Evolutionary conservation across 2,888 invertebrate genomes (phyloP), one percentile per base, ranked within the genome.

Genomic region (Parochlus steinenii): DNA sequence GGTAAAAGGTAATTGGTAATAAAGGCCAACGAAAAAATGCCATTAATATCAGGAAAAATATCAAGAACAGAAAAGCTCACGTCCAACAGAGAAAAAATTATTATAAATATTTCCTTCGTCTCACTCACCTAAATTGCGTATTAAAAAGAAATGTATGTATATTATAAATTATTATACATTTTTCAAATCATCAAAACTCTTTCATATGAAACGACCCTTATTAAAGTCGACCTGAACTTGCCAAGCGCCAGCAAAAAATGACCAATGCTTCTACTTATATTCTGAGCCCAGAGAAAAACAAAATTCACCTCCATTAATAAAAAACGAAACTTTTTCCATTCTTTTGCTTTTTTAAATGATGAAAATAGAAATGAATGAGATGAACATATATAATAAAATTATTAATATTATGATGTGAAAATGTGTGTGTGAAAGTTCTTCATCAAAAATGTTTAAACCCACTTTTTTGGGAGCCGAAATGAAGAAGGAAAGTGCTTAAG

Each of bases 181-280:
- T 33, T 33, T 33, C 33, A 33, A 33, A 33, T 33, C 33, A 33
- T 33, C 33, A 33, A 33, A n/a, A 33, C 18, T 33, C 33, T 33
- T 33, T 33, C 33, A 33, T 18, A 33, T 25, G 33, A 26, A 33
- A 33, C 26, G 33, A 33, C 33, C 33, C 27, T 33, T 33, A 16
- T 11, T 10, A 14, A 18, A 7, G n/a, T 30, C 14, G 6, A 6
- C 19, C 30, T 4, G 15, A 6, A 28, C 14, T 14, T 6, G 8
- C 4, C n/a, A n/a, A 7, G 7, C 6, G 30, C 19, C 8, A 30
- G 17, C 17, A 18, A 11, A 20, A 15, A 28, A 28, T 28, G 28
- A 28, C 28, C 28, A 28, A 28, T n/a, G n/a, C n/a, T n/a, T n/a
- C n/a, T n/a, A n/a, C n/a, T n/a, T n/a, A n/a, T n/a, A n/a, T n/a